phyloP scores from a whole-genome alignment of 2,797 vertebrate species.

The Enteromius paludinosus region DNA sequence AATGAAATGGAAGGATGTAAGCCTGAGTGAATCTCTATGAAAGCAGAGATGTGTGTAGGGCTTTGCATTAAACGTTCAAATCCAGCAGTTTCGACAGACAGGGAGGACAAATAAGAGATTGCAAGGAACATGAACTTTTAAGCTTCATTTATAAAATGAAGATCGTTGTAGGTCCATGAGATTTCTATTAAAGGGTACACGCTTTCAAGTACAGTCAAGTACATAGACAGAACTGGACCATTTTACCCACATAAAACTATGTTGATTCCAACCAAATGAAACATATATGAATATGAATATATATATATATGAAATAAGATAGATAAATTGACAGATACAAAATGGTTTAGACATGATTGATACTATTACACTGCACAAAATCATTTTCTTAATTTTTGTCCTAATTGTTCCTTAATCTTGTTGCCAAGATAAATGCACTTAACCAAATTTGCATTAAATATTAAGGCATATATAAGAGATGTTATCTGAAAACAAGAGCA shows the following conservation, averaged over 20 bases:
- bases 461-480: neutral
- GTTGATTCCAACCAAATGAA: slow-evolving; percentile 6
- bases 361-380: neutral
- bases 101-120: neutral
- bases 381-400: neutral
- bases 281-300: too few species aligned
- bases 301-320: neutral
- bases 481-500: neutral
- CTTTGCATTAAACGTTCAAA: slow-evolving; percentile 24
- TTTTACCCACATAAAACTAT: slow-evolving; percentile 20
- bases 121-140: slow-evolving; percentile 6
- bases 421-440: neutral
- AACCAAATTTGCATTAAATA: neutral
- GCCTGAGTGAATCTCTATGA: slow-evolving; percentile 39
- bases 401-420: neutral
- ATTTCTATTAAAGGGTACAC: slow-evolving; percentile 55
- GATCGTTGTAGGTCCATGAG: neutral
- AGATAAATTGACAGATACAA: neutral
- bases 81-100: slow-evolving; percentile 16
- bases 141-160: slow-evolving; percentile 46
- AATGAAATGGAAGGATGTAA: slow-evolving; percentile 21
- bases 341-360: neutral
- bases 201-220: slow-evolving; percentile 51
- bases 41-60: slow-evolving; percentile 26
- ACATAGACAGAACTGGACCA: slow-evolving; percentile 16